Evolutionary conservation across 1,140 invertebrate genomes (phyloP), one percentile per base, ranked within the genome.

Genomic region (Papilio machaon): DNA sequence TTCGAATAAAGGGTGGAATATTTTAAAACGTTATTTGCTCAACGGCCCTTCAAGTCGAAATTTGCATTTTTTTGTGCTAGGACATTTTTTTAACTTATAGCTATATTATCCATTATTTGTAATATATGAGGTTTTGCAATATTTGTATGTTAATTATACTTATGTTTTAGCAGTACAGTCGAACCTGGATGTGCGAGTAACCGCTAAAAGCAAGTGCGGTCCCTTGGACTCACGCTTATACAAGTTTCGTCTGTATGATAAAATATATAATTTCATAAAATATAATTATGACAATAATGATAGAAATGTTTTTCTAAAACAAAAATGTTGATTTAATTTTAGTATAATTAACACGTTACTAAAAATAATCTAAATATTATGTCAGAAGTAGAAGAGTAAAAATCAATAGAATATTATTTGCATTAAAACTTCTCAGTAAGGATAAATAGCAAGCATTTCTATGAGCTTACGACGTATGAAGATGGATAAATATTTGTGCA

Each of bases 401-500:
- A 58, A 58, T 6, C 17, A 17, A 58, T 0, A 58, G n/a, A 54
- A 54, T 58, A 58, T 58, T 58, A 58, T 9, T 19, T 19, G 54
- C 54, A 58, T 58, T 19, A 58, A 17, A 52, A 52, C n/a, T 58
- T 58, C 54, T 58, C 1, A 19, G 54, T 9, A 19, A 58, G 9
- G 52, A 54, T 54, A 58, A 58, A 9, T 19, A 58, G 6, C 6
- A 19, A 58, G 6, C 17, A 58, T n/a, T 70, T 70, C 30, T 70
- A 15, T 35, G 5, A 7, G 30, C 13, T 70, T 38, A 70, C 11
- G 30, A 70, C 35, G 23, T 35, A 13, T 67, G 15, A 70, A 15
- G 30, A 38, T 15, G 64, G 6, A 70, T 70, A 70, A 70, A 70
- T 70, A 70, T 70, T 70, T 70, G 64, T 7, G 13, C 30, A 70